phyloP scores from a whole-genome alignment of 2,888 invertebrate species.

The Gnatocerus cornutus region DNA sequence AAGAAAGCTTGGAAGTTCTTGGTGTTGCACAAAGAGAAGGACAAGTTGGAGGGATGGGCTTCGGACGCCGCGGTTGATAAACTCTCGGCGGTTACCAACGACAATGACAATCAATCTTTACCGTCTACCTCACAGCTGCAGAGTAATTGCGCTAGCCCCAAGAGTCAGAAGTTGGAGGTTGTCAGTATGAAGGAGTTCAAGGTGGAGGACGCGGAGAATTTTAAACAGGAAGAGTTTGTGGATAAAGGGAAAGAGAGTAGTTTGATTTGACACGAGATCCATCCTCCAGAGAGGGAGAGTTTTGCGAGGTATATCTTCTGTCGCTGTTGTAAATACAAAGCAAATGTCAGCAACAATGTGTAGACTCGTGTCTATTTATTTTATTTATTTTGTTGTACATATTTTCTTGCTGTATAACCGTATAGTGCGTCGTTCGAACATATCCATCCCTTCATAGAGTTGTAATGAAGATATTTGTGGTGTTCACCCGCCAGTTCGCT shows the following conservation, averaged over 20 bases:
- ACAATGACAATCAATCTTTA: slow-evolving; percentile 64
- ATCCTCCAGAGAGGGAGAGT: slow-evolving; percentile 66
- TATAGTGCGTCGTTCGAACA: slow-evolving; percentile 37
- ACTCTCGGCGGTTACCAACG: slow-evolving; percentile 53
- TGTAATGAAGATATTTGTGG: slow-evolving; percentile 15
- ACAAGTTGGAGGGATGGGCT: slow-evolving; percentile 63
- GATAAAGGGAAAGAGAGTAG: slow-evolving; percentile 59
- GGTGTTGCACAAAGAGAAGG: slow-evolving; percentile 66
- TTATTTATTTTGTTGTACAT: slow-evolving; percentile 55
- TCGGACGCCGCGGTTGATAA: slow-evolving; percentile 65
- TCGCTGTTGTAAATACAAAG: slow-evolving; percentile 70
- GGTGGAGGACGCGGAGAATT: slow-evolving; percentile 52
- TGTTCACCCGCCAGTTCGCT: slow-evolving; percentile 14
- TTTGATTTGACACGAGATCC: slow-evolving; percentile 69
- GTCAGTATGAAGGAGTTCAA: slow-evolving; percentile 44
- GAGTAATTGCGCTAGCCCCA: slow-evolving; percentile 65
- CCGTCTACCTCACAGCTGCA: slow-evolving; percentile 68
- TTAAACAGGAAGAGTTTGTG: slow-evolving; percentile 58
- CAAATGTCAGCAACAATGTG: slow-evolving; percentile 68
- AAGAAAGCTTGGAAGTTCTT: slow-evolving; percentile 69
- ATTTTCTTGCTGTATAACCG: slow-evolving; percentile 32
- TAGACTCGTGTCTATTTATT: slow-evolving; percentile 63
- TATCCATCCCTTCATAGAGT: slow-evolving; percentile 33
- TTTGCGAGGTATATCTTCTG: slow-evolving; percentile 70
- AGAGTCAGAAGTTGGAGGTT: slow-evolving; percentile 47